Evolutionary conservation across 2,888 invertebrate species (phyloP), one percentile per base, ranked within the genome.

Genomic region (Epirrhoe tristata): DNA sequence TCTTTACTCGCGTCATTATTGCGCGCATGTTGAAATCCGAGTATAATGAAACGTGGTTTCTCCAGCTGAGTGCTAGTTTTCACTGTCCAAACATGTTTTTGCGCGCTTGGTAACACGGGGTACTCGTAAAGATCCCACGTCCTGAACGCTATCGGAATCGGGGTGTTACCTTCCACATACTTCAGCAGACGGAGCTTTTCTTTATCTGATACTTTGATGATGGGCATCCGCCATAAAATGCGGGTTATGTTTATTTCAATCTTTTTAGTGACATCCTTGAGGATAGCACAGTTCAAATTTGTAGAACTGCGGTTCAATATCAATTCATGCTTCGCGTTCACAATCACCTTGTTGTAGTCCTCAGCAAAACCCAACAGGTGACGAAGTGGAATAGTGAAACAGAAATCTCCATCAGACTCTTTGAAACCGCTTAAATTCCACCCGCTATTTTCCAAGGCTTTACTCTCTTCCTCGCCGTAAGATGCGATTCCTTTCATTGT

Each of bases 31-130:
- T 89, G 87, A 54, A 87, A 79, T 10, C 77, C 85, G 17, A 87
- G 50, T 52, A 88, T 81, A 16, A 88, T 67, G 70, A 73, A 88
- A 58, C 85, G 67, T 1, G 86, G 86, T 80, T 77, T 83, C 84
- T 70, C 79, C 70, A 63, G 79, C 72, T 24, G 83, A 86, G 65
- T 80, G 1, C 60, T 69, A 24, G 84, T 83, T 72, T 81, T 81
- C 8, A 83, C 70, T 8, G 77, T 68, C 58, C 58, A 83, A 16
- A 77, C 69, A 66, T 82, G 76, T 70, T 82, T 77, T 57, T 65
- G 70, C 16, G 81, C 57, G 78, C 60, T 62, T 6, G 81, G 85
- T 64, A 88, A 66, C 55, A 77, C 12, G 0, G 85, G 85, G 79
- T 76, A 85, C 72, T 84, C 82, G 70, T 83, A 82, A 24, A 87